These are phyloP conservation scores for Prenolepis imparis DNA, from an alignment of 2,888 invertebrate genomes.

Conservation along the genomic window DNA sequence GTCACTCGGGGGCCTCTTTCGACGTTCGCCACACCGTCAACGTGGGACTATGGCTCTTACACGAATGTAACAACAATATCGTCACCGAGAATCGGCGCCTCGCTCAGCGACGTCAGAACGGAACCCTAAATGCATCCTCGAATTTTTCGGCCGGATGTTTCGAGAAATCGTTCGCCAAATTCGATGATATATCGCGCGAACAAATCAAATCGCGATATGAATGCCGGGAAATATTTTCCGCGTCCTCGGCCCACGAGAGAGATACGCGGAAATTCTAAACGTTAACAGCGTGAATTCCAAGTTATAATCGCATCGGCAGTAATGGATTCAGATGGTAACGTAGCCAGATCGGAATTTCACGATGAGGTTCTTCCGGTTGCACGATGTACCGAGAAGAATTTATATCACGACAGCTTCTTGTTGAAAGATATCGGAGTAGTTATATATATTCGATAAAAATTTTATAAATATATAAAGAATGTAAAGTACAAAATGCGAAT, in stretches of 20 bases:
- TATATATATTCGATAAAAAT: too few relatives aligned
- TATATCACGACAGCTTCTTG: constrained; percentile 17
- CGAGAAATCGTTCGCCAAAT: background rate
- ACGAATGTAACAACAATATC: constrained; percentile 64
- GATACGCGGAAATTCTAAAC: constrained; percentile 11
- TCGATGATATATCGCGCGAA: background rate
- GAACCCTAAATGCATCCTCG: background rate
- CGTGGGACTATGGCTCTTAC: constrained; percentile 47
- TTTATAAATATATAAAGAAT: background rate
- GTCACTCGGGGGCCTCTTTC: constrained; percentile 65
- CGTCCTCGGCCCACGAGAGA: background rate
- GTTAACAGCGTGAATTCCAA: constrained; percentile 28
- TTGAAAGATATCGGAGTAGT: background rate
- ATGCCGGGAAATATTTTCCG: background rate
- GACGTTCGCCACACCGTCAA: constrained; percentile 49
- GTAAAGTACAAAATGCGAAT: background rate
- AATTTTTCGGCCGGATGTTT: background rate
- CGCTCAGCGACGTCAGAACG: constrained; percentile 41
- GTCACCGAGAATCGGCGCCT: constrained; percentile 59
- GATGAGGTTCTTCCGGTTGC: constrained; percentile 21
- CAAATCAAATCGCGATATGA: background rate
- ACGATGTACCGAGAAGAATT: constrained; percentile 17
- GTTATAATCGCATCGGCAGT: constrained; percentile 33
- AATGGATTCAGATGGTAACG: constrained; percentile 13
- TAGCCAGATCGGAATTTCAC: constrained; percentile 20